phyloP scores from a whole-genome alignment of 2,113 vertebrate genomes.

The Parotia lawesii region DNA sequence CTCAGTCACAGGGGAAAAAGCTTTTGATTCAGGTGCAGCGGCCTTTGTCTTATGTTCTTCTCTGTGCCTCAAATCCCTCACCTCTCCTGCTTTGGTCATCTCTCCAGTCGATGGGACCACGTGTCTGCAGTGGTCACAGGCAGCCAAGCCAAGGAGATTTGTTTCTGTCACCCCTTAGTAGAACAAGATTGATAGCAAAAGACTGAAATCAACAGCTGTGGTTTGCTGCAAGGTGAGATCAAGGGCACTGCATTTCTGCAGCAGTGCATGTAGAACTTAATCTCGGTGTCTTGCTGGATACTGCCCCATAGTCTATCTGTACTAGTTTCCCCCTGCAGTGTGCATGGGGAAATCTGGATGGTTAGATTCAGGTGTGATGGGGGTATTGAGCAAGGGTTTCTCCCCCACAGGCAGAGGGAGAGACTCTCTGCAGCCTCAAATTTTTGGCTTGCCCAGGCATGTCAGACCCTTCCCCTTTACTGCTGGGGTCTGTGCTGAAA shows the following conservation, averaged over 20 bases:
- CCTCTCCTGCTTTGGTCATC: background rate
- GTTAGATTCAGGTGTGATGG: background rate
- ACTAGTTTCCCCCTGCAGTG: background rate
- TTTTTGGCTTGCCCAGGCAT: background rate
- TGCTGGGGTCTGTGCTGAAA: background rate
- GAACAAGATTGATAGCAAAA: background rate
- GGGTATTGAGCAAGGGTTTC: background rate
- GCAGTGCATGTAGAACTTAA: background rate
- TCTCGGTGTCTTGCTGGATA: rapidly evolving
- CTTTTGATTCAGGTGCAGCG: background rate
- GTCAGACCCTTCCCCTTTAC: background rate
- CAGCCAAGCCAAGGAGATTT: background rate
- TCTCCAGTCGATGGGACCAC: background rate
- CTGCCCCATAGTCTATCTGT: rapidly evolving
- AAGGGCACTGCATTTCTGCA: background rate
- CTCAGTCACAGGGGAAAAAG: background rate
- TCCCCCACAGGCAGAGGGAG: background rate
- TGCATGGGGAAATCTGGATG: background rate
- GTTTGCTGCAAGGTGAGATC: background rate
- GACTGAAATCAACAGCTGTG: background rate
- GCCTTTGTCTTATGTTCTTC: background rate
- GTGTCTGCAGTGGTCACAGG: background rate
- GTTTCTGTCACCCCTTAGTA: background rate
- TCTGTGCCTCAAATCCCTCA: background rate
- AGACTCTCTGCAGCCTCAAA: background rate